phyloP scores from a whole-genome alignment of 1,140 invertebrate genomes.

The Brachionus calyciflorus region DNA sequence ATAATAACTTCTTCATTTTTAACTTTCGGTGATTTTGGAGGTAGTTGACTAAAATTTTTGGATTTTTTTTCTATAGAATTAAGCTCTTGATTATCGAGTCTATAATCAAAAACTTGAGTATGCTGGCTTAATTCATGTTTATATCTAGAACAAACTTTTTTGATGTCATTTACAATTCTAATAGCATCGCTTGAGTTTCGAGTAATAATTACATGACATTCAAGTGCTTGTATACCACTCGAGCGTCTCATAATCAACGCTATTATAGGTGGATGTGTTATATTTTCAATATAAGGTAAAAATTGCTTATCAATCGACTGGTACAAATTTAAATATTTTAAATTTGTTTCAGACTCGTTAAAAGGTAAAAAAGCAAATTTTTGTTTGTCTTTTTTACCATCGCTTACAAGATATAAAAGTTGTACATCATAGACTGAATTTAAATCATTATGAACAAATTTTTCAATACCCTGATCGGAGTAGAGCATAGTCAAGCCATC shows the following conservation, averaged over 20 bases:
- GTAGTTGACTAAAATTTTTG: not conserved
- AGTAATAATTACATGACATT: constrained; percentile 41
- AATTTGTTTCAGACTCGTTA: not conserved
- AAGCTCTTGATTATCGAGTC: not conserved
- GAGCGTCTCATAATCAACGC: constrained; percentile 43
- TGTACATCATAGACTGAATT: constrained; percentile 27
- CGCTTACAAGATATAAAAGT: constrained; percentile 17
- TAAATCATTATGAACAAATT: constrained; percentile 34
- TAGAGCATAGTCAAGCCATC: constrained; percentile 40
- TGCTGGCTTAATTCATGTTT: constrained; percentile 18
- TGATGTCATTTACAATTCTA: constrained; percentile 29
- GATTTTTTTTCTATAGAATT: not conserved
- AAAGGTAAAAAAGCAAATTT: constrained; percentile 35
- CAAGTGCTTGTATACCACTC: constrained; percentile 22
- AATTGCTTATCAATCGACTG: constrained; percentile 6
- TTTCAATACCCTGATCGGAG: not conserved
- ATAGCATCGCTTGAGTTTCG: not conserved
- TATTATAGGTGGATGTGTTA: constrained; percentile 5
- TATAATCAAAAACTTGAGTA: constrained; percentile 25
- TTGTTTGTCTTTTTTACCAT: not conserved
- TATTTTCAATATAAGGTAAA: not conserved
- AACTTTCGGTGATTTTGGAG: constrained; percentile 10
- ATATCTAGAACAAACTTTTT: constrained; percentile 1
- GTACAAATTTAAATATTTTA: not conserved
- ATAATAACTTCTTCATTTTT: constrained; percentile 1